phyloP scores from a whole-genome alignment of 2,113 vertebrate species.

The Caranx melampygus region DNA sequence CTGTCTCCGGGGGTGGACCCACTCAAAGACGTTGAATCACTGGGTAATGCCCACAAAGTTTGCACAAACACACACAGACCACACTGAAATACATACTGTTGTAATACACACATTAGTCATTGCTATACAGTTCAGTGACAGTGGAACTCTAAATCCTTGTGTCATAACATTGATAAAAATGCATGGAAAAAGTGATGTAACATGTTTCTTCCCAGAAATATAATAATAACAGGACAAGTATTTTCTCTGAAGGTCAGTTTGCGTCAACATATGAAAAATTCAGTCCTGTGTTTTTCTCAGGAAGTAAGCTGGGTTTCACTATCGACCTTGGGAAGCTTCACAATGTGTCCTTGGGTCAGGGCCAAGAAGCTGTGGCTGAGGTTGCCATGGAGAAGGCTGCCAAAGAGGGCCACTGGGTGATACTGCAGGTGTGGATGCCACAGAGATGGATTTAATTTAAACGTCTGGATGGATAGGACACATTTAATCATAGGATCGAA shows the following conservation, averaged over 20 bases:
- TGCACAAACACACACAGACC: not conserved
- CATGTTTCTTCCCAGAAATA: not conserved
- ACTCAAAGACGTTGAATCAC: constrained; percentile 79
- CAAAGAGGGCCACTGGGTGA: constrained; percentile 92
- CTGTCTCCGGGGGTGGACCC: constrained; percentile 82
- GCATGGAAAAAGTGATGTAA: not conserved
- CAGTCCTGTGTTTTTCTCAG: constrained; percentile 58
- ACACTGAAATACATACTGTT: not conserved
- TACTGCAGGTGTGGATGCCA: constrained; percentile 84
- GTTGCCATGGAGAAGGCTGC: constrained; percentile 87
- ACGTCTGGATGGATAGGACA: not conserved
- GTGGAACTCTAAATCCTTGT: not conserved
- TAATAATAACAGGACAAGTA: not conserved
- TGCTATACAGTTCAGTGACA: not conserved
- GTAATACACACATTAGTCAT: not conserved
- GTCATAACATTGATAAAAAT: not conserved
- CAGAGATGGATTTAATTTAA: not conserved
- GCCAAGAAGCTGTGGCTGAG: constrained; percentile 88
- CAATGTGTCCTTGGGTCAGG: constrained; percentile 87
- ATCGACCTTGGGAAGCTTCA: constrained; percentile 89
- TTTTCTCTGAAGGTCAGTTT: not conserved
- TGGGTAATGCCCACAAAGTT: constrained; percentile 66
- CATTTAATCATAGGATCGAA: not conserved
- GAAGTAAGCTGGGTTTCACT: constrained; percentile 87
- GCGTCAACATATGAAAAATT: not conserved